These are phyloP conservation scores for Acrocephalus scirpaceus DNA, from an alignment of 2,797 vertebrate species.

Conservation along the genomic window DNA sequence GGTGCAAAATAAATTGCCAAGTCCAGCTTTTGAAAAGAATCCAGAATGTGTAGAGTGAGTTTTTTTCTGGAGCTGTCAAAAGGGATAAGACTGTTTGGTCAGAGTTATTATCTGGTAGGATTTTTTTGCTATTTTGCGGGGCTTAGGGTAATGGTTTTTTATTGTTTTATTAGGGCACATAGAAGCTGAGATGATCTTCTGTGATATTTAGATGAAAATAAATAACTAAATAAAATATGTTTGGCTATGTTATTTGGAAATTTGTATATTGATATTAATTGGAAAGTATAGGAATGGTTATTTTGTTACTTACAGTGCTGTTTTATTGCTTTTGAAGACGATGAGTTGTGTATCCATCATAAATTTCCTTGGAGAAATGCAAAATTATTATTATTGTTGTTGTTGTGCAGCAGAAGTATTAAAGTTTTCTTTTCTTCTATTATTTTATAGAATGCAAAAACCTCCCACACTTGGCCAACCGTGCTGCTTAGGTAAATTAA, in stretches of 20 bases:
- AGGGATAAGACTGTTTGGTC: neutral
- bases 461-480: slow-evolving; percentile 27
- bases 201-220: neutral
- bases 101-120: neutral
- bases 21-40: neutral
- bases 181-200: neutral
- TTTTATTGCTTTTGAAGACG: slow-evolving; percentile 17
- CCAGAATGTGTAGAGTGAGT: neutral
- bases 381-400: slow-evolving; percentile 32
- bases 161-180: neutral
- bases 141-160: neutral
- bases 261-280: slow-evolving; percentile 15
- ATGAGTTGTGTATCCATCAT: neutral
- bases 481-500: slow-evolving; percentile 44
- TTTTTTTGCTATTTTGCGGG: neutral
- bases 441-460: slow-evolving; percentile 14
- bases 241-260: slow-evolving; percentile 14
- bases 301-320: neutral
- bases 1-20: neutral
- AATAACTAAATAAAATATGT: neutral
- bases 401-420: neutral
- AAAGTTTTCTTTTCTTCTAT: neutral
- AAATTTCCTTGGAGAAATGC: neutral
- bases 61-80: neutral
- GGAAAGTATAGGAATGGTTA: neutral